Evolutionary conservation across 1,140 invertebrate species (phyloP), one percentile per base, ranked within the genome.

Genomic region (Hypsibius dujardini): DNA sequence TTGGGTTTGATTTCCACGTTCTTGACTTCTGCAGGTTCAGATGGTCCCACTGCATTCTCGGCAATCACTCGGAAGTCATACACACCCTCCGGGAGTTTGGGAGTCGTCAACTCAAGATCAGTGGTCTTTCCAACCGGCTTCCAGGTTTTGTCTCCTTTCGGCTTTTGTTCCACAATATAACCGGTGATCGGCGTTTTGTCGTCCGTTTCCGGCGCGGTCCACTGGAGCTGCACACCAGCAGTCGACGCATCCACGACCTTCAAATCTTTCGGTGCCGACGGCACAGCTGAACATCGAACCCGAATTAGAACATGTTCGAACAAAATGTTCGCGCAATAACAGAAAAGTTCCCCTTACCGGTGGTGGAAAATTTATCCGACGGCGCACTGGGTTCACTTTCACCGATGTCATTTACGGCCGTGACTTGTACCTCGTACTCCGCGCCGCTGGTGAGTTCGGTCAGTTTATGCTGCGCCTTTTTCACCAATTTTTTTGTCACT

Each of bases 61-160:
- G 95, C 95, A 84, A 92, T 88, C 1, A 98, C 94, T 72, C 94
- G 85, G 85, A 99, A 98, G 75, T 98, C 94, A 79, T 98, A 98
- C 47, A 90, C 86, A 40, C 84, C 83, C 42, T 12, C 42, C 3
- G 62, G 62, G 7, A 67, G 12, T 15, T 42, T 67, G 12, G 46
- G 12, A 3, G 46, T 46, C 14, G 12, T 67, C 3, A 1, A 67
- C 12, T 12, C 40, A 7, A 40, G 12, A 15, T 67, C 62, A 12
- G 40, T 40, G 62, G 12, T 15, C 42, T 12, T 42, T 67, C 62
- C 62, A 15, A 67, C 7, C 12, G 62, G 62, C 62, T 15, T 15
- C 12, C 42, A 67, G 62, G 7, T 42, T 42, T 67, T 67, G 12
- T 67, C 42, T 67, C 62, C 62, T 15, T 42, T 67, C 3, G 62